Evolutionary conservation across 2,888 invertebrate species (phyloP).

Genomic region (Ichneumon xanthorius): DNA sequence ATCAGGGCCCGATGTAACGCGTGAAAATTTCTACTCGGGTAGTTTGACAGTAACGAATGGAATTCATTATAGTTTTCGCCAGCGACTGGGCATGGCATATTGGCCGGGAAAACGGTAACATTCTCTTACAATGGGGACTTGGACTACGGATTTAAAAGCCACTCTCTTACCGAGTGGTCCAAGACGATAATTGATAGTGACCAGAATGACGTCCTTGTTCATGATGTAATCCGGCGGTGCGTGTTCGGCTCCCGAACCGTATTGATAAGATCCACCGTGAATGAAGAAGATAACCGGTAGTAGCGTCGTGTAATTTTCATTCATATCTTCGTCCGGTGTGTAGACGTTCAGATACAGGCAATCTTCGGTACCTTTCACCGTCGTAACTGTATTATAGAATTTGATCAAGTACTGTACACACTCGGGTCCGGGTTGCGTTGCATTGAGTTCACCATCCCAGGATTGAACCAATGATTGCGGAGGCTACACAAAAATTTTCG

Average conservation of each 20-base stretch:
- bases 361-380: constrained; percentile 65
- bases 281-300: constrained; percentile 58
- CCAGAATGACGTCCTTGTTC: constrained; percentile 88
- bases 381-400: constrained; percentile 26
- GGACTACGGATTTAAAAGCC: not conserved
- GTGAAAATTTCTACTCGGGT: too few relatives aligned
- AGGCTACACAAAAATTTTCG: constrained; percentile 46
- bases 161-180: constrained; percentile 87
- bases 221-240: constrained; percentile 86
- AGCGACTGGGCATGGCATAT: not conserved
- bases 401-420: constrained; percentile 65
- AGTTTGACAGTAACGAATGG: too few relatives aligned
- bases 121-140: not conserved
- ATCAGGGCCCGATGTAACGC: too few relatives aligned
- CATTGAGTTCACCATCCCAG: constrained; percentile 60
- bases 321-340: constrained; percentile 13
- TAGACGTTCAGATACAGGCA: constrained; percentile 70
- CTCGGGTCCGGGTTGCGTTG: constrained; percentile 35
- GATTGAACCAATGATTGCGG: constrained; percentile 44
- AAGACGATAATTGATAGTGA: constrained; percentile 89
- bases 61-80: too few relatives aligned
- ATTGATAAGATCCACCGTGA: constrained; percentile 84
- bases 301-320: not conserved
- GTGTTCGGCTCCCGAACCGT: constrained; percentile 80
- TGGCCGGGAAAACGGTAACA: not conserved